A percentile compares a stretch with the other conserved stretches of the same genome.
These are phyloP conservation scores for Heliothis peltigera DNA, from an alignment of 2,888 invertebrate species.

Conservation along the genomic window DNA sequence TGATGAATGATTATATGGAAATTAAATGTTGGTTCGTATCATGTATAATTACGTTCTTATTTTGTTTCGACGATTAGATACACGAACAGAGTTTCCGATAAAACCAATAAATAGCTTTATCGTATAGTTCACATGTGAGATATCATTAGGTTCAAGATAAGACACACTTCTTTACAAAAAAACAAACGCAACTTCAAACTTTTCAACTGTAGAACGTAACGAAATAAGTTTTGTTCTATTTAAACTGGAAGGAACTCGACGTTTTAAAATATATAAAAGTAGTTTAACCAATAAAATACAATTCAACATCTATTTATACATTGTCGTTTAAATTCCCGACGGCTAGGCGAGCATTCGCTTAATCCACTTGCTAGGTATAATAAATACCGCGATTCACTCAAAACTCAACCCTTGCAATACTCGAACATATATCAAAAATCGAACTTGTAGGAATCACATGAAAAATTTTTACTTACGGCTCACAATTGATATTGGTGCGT, in stretches of 20 bases:
- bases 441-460: conserved; percentile 9
- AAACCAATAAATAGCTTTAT: conserved; percentile 7
- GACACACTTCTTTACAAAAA: background rate
- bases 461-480: conserved; percentile 58
- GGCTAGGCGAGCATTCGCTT: conserved; percentile 31
- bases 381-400: conserved; percentile 51
- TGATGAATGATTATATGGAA: too few relatives aligned
- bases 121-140: conserved; percentile 10
- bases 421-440: conserved; percentile 2
- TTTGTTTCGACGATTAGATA: background rate
- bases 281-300: conserved; percentile 6
- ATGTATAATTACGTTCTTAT: background rate
- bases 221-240: background rate
- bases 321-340: conserved; percentile 43
- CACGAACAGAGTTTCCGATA: conserved; percentile 22
- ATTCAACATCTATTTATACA: conserved; percentile 30
- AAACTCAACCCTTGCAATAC: conserved; percentile 38
- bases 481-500: conserved; percentile 42
- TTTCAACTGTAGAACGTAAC: background rate
- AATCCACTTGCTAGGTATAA: conserved; percentile 56
- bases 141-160: conserved; percentile 14
- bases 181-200: background rate
- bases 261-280: conserved; percentile 9
- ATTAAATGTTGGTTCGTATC: too few relatives aligned
- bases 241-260: background rate